Evolutionary conservation across 2,797 vertebrate species (phyloP).

Genomic region (Chelon labrosus): DNA sequence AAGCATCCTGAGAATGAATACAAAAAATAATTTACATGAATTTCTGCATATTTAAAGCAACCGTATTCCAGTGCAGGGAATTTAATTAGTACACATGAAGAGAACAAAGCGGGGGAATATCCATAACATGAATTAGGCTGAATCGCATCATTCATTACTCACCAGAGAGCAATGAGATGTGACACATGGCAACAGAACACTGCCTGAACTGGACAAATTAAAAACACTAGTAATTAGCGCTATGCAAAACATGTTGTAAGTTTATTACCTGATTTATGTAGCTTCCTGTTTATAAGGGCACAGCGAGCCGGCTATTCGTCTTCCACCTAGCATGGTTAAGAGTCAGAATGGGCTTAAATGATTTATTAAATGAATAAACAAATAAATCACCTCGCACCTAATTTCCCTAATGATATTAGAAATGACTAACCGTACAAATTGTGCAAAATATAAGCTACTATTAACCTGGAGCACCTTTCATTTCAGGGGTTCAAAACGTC

Average conservation of each 20-base stretch:
- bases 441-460: conserved; percentile 84
- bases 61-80: conserved; percentile 56
- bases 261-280: conserved; percentile 89
- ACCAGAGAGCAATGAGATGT: conserved; percentile 81
- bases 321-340: conserved; percentile 79
- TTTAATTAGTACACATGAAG: conserved; percentile 73
- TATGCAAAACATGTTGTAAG: conserved; percentile 86
- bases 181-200: conserved; percentile 82
- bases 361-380: conserved; percentile 89
- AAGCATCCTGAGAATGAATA: conserved; percentile 52
- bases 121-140: conserved; percentile 79
- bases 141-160: conserved; percentile 84
- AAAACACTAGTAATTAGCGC: conserved; percentile 88
- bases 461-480: conserved; percentile 86
- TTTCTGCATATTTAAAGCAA: conserved; percentile 61
- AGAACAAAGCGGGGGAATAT: conserved; percentile 77
- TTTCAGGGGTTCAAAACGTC: conserved; percentile 81
- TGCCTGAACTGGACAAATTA: conserved; percentile 86
- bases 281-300: conserved; percentile 86
- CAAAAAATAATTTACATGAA: conserved; percentile 59
- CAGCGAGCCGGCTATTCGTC: conserved; percentile 80
- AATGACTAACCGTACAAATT: conserved; percentile 88
- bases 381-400: conserved; percentile 87
- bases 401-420: conserved; percentile 90
- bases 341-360: conserved; percentile 85